phyloP scores from a whole-genome alignment of 2,113 vertebrate genomes.

The Lasiurus cinereus region DNA sequence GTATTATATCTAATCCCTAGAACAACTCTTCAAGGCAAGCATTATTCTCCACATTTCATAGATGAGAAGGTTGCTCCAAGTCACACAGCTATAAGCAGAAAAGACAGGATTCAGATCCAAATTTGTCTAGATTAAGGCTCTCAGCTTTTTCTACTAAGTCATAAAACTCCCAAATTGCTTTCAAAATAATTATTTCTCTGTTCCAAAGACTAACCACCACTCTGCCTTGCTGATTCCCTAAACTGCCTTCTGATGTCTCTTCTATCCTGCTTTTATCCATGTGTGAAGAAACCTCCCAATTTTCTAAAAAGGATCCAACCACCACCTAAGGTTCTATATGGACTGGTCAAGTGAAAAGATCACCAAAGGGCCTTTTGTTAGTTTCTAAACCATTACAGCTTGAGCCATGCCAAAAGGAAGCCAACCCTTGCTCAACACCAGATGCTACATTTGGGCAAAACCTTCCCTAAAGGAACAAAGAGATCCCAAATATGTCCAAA shows the following conservation, averaged over 20 bases:
- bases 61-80: background rate
- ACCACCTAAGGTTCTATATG: background rate
- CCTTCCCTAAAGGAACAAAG: constrained; percentile 52
- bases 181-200: constrained; percentile 1
- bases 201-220: background rate
- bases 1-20: background rate
- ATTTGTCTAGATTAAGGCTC: constrained; percentile 44
- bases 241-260: background rate
- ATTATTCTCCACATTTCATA: constrained; percentile 13
- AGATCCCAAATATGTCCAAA: constrained; percentile 45
- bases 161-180: constrained; percentile 11
- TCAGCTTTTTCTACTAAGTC: background rate
- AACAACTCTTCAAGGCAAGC: background rate
- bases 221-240: background rate
- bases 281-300: background rate
- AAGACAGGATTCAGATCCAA: constrained; percentile 4
- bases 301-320: background rate
- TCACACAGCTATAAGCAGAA: background rate
- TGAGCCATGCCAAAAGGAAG: constrained; percentile 44
- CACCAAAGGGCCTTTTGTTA: constrained; percentile 11
- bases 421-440: constrained; percentile 63
- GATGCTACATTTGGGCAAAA: constrained; percentile 71
- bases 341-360: constrained; percentile 10
- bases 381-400: constrained; percentile 51
- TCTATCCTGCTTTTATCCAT: background rate